Percentiles rank a stretch among this genome's conserved stretches.
These are phyloP conservation scores for Stenolophus ochropezus DNA, from an alignment of 2,888 invertebrate genomes.

Conservation along the genomic window DNA sequence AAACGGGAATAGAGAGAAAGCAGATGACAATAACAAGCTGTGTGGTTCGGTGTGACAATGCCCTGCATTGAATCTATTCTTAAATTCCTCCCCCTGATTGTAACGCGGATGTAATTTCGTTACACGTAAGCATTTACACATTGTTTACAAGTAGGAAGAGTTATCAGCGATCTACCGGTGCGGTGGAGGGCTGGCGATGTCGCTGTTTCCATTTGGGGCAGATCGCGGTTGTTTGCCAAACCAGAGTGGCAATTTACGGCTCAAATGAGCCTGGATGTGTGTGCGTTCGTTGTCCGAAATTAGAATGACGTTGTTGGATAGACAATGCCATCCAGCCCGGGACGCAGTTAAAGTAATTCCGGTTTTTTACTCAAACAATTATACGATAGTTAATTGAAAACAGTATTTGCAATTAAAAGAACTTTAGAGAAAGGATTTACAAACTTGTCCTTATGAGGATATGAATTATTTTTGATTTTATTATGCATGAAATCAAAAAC, in stretches of 20 bases:
- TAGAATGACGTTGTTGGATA: conserved; percentile 38
- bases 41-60: background rate
- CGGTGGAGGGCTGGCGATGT: background rate
- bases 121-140: conserved; percentile 8
- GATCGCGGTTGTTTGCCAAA: conserved; percentile 43
- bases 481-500: too few relatives aligned
- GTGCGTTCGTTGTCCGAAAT: conserved; percentile 29
- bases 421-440: too few relatives aligned
- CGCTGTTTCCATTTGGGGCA: conserved; percentile 31
- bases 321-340: background rate
- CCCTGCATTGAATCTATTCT: background rate
- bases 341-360: background rate
- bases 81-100: conserved; percentile 1
- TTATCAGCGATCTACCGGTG: conserved; percentile 20
- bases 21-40: background rate
- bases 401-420: too few relatives aligned
- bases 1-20: background rate
- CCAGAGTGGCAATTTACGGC: conserved; percentile 46
- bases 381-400: too few relatives aligned
- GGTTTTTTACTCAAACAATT: too few relatives aligned
- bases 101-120: background rate
- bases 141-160: conserved; percentile 25
- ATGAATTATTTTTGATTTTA: too few relatives aligned
- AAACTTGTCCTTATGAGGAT: too few relatives aligned
- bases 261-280: conserved; percentile 40